Conservation (phyloP, 2,888 invertebrate species). For the Sarcophaga subvicina region DNA sequence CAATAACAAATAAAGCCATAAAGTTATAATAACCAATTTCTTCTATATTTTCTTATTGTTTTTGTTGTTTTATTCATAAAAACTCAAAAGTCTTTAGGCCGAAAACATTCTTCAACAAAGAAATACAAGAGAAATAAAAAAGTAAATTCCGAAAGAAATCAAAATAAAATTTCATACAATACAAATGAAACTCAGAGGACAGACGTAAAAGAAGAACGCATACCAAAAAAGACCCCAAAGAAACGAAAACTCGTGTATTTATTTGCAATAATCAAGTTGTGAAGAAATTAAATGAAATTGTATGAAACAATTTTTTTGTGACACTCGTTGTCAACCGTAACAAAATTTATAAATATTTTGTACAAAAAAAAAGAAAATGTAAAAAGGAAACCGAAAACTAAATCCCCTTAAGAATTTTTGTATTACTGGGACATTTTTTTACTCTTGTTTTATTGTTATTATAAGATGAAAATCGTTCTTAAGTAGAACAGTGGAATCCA, state of each 20-base stretch:
- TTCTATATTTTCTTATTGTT: constrained; percentile 31
- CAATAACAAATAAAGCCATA: constrained; percentile 17
- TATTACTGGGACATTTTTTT: not conserved
- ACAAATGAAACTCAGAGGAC: not conserved
- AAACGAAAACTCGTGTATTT: not conserved
- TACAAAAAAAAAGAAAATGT: not conserved
- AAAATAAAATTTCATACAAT: not conserved
- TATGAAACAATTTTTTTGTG: constrained; percentile 45
- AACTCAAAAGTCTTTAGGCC: constrained; percentile 32
- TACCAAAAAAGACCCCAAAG: constrained; percentile 4
- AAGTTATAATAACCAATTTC: constrained; percentile 12
- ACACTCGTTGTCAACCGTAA: constrained; percentile 28
- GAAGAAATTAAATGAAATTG: constrained; percentile 27
- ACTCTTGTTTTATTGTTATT: not conserved
- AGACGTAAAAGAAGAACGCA: not conserved
- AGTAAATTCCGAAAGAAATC: not conserved
- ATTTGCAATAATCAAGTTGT: constrained; percentile 41
- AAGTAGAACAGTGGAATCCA: constrained; percentile 21
- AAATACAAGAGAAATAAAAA: constrained; percentile 2
- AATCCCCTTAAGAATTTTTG: constrained; percentile 45
- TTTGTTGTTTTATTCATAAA: not conserved
- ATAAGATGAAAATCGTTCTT: not conserved
- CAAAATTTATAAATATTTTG: constrained; percentile 21
- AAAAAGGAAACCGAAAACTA: constrained; percentile 7
- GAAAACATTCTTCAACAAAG: constrained; percentile 29